Percentiles rank a stretch among this genome's conserved stretches.
phyloP scores from a whole-genome alignment of 1,140 invertebrate genomes.

The Neocloeon triangulifer region DNA sequence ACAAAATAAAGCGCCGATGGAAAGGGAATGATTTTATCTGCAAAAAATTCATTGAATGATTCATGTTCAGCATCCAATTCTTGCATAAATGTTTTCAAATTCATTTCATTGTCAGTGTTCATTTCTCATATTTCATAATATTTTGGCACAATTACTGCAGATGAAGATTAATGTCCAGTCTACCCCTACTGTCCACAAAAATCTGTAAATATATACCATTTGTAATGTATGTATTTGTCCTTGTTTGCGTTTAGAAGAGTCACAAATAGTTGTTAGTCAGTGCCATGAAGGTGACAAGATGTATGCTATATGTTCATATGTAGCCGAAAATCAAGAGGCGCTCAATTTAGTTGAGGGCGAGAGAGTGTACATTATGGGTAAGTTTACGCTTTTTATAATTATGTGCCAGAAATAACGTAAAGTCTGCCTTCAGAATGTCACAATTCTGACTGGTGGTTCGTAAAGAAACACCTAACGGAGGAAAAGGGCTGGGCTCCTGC shows the following conservation, averaged over 20 bases:
- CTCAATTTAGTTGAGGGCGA: slow-evolving; percentile 79
- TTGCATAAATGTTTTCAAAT: no score
- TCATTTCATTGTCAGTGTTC: no score
- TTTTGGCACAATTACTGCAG: no score
- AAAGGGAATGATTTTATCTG: no score
- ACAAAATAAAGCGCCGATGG: no score
- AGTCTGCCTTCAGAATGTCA: slow-evolving; percentile 45
- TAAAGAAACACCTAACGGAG: slow-evolving; percentile 68
- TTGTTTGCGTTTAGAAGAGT: slow-evolving; percentile 12
- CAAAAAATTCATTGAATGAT: no score
- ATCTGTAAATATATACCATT: no score
- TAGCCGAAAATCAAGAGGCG: slow-evolving; percentile 68
- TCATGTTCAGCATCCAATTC: no score
- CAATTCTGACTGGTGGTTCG: slow-evolving; percentile 77
- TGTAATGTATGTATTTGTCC: neutral
- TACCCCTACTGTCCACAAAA: slow-evolving; percentile 2
- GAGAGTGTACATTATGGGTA: slow-evolving; percentile 62
- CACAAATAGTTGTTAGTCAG: slow-evolving; percentile 10
- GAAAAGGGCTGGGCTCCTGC: slow-evolving; percentile 85
- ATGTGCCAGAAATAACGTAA: no score
- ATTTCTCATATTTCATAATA: no score
- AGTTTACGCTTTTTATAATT: slow-evolving; percentile 8
- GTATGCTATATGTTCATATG: slow-evolving; percentile 63
- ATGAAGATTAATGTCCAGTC: no score
- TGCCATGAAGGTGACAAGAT: slow-evolving; percentile 50